Evolutionary conservation across 2,797 vertebrate species (phyloP), one percentile per base, ranked within the genome.

Genomic region (Pygocentrus nattereri): DNA sequence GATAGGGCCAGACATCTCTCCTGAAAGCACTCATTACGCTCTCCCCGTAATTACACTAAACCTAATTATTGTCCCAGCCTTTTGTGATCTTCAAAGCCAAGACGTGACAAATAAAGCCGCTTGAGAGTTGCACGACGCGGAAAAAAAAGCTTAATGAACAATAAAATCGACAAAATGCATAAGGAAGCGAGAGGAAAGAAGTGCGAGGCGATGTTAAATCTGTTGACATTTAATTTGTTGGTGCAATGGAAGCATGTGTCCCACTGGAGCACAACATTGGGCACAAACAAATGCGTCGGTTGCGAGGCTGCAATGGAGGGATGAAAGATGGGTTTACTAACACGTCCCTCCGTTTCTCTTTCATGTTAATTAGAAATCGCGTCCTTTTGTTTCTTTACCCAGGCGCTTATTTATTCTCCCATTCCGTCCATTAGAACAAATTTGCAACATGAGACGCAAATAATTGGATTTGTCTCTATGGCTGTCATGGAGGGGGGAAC

Each of bases 321-420:
- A 94, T 94, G 93, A 94, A 94, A 92, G 94, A 94, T 91, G 92
- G 90, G 88, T 94, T 94, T 93, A 88, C 94, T 92, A 93, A 94
- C 92, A 92, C 91, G 87, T 91, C 91, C 89, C 91, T 92, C 93
- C 88, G 87, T 92, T 93, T 91, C 80, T 80, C 93, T 94, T 95
- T 94, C 94, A 94, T 94, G 93, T 95, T 95, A 95, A 95, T 95
- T 95, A 95, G 92, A 95, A 95, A 94, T 94, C 90, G 86, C 91
- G 90, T 94, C 90, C 92, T 93, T 95, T 95, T 95, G 93, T 95
- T 93, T 94, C 91, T 91, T 90, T 92, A 91, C 85, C 89, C 93
- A 84, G 92, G 88, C 88, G 87, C 90, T 92, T 94, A 93, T 95
- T 95, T 95, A 93, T 93, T 93, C 93, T 91, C 91, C 90, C 90